Evolutionary conservation across 2,113 vertebrate species (phyloP).

Genomic region (Sylvietta virens): DNA sequence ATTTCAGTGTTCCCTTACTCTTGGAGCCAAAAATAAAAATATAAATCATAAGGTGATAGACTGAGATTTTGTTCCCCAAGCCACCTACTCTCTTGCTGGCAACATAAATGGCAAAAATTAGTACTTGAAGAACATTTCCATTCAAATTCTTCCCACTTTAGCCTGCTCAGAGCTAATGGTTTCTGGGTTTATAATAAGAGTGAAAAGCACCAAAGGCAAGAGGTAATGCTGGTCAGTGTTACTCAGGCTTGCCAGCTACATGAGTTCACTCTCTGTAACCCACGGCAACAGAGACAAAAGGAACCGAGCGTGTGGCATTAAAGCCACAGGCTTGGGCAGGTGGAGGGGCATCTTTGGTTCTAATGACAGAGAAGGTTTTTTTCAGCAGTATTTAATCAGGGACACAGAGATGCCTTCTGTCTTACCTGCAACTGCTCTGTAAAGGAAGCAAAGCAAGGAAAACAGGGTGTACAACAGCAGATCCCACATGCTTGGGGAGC

Average conservation of each 20-base stretch:
- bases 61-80: conserved; percentile 22
- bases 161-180: conserved; percentile 29
- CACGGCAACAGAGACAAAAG: conserved; percentile 25
- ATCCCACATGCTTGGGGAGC: neutral
- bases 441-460: neutral
- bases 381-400: neutral
- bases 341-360: neutral
- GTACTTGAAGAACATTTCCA: conserved; percentile 30
- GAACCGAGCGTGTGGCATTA: neutral
- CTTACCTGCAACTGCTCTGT: neutral
- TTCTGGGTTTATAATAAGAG: conserved; percentile 10
- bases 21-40: neutral
- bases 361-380: neutral
- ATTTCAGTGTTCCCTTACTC: neutral
- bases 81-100: conserved; percentile 30
- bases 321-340: neutral
- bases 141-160: conserved; percentile 42
- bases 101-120: conserved; percentile 49
- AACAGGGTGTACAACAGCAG: neutral
- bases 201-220: neutral
- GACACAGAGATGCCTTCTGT: neutral
- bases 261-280: conserved; percentile 30
- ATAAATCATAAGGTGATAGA: neutral
- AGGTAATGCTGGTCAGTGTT: neutral
- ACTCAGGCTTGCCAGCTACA: neutral